Conservation (phyloP, 2,797 vertebrate species). For the Ptychobarbus kaznakovi region DNA sequence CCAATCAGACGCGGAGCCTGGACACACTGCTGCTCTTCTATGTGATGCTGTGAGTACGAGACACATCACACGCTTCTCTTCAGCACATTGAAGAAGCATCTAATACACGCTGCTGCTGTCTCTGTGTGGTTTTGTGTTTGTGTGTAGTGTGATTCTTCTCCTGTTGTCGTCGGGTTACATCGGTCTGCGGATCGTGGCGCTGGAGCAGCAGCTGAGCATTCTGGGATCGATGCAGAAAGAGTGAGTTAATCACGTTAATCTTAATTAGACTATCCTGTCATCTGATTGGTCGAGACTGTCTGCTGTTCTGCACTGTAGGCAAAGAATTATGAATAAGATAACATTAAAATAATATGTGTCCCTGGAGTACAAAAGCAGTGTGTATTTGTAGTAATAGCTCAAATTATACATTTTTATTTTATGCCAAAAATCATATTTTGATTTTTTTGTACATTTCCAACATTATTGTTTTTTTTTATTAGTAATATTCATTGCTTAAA, state of each 20-base stretch:
- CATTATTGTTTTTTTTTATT: too few relatives aligned
- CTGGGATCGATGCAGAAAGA: constrained; percentile 65
- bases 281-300: not conserved
- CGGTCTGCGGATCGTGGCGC: constrained; percentile 75
- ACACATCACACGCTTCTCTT: too few relatives aligned
- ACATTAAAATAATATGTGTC: too few relatives aligned
- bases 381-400: too few relatives aligned
- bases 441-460: too few relatives aligned
- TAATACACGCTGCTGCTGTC: not conserved
- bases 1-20: constrained; percentile 58
- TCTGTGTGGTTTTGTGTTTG: not conserved
- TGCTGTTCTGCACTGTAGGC: not conserved
- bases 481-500: too few relatives aligned
- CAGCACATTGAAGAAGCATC: not conserved
- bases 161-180: constrained; percentile 83
- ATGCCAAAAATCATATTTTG: too few relatives aligned
- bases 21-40: constrained; percentile 75
- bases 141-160: constrained; percentile 74
- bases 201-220: constrained; percentile 80
- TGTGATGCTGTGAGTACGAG: constrained; percentile 73
- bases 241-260: constrained; percentile 62
- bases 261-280: not conserved
- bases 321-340: not conserved
- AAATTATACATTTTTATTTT: too few relatives aligned
- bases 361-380: too few relatives aligned